A percentile compares a stretch with the other conserved stretches of the same genome.
These are phyloP conservation scores for Rhabdornis inornatus DNA, from an alignment of 2,113 vertebrate species.

Conservation along the genomic window DNA sequence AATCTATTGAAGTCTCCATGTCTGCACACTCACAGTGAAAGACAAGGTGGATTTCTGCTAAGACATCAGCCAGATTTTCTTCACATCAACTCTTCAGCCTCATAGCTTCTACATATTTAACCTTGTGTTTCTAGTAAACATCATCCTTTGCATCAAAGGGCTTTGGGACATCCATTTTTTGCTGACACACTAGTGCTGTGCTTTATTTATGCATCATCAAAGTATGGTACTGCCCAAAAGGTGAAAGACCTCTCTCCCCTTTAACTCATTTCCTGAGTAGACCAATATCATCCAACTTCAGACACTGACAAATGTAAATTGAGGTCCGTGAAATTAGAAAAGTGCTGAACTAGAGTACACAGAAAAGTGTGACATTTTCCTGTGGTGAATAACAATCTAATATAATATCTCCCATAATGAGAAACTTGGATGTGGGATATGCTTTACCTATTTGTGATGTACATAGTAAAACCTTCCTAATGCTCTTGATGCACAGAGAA, in stretches of 20 bases:
- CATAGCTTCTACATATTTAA: slow-evolving; percentile 23
- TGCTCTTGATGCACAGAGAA: not conserved
- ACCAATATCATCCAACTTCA: slow-evolving; percentile 53
- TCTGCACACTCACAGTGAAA: not conserved
- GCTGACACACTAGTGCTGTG: not conserved
- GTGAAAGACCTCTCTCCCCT: slow-evolving; percentile 34
- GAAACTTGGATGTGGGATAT: not conserved
- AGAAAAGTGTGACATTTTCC: slow-evolving; percentile 46
- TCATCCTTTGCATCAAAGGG: slow-evolving; percentile 18
- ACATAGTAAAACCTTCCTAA: not conserved
- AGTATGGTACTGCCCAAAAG: slow-evolving; percentile 37
- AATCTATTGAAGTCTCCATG: not conserved
- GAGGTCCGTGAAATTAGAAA: slow-evolving; percentile 62
- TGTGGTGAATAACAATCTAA: slow-evolving; percentile 54
- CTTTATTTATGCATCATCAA: slow-evolving; percentile 62
- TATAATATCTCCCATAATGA: not conserved
- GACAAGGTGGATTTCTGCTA: not conserved
- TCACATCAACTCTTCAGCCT: not conserved
- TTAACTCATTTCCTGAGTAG: slow-evolving; percentile 38
- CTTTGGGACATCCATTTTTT: slow-evolving; percentile 20
- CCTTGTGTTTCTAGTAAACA: slow-evolving; percentile 42
- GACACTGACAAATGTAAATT: slow-evolving; percentile 68
- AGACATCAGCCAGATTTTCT: not conserved
- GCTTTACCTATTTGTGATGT: slow-evolving; percentile 34
- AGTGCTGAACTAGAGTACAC: slow-evolving; percentile 60